These are phyloP conservation scores for Odontomachus brunneus DNA, from an alignment of 1,140 invertebrate genomes.

Conservation along the genomic window DNA sequence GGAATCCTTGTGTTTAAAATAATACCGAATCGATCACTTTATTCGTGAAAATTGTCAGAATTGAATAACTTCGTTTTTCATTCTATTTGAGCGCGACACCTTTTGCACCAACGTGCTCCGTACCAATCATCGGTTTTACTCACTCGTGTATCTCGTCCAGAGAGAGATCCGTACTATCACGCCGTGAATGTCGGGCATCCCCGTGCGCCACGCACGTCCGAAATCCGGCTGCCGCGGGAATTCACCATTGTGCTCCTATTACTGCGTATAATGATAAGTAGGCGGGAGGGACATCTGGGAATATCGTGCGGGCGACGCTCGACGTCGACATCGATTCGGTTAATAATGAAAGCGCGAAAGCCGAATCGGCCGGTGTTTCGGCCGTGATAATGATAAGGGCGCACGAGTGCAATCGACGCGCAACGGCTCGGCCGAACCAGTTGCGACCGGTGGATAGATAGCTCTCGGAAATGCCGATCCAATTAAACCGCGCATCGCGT, in stretches of 20 bases:
- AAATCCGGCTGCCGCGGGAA: background rate
- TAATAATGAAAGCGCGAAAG: constrained; percentile 39
- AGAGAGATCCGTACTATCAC: background rate
- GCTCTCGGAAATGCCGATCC: constrained; percentile 50
- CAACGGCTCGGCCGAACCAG: constrained; percentile 33
- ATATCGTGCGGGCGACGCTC: background rate
- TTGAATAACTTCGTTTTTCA: too few species aligned
- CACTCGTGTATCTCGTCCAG: background rate
- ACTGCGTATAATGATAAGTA: constrained; percentile 16
- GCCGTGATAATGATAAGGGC: constrained; percentile 16
- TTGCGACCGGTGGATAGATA: constrained; percentile 32
- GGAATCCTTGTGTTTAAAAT: too few species aligned
- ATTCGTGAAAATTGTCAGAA: too few species aligned
- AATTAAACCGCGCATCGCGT: constrained; percentile 66
- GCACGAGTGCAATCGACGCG: constrained; percentile 8
- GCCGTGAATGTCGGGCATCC: background rate
- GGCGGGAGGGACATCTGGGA: background rate
- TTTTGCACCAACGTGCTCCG: too few species aligned
- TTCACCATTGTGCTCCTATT: constrained; percentile 15
- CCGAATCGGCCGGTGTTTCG: constrained; percentile 2
- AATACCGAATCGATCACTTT: too few species aligned
- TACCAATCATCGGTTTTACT: background rate
- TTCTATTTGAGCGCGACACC: too few species aligned
- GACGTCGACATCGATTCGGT: constrained; percentile 10
- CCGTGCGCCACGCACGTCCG: background rate